Base-by-base conservation (phyloP, 2,797 vertebrate genomes). In the Gallinago nigripennis region DNA sequence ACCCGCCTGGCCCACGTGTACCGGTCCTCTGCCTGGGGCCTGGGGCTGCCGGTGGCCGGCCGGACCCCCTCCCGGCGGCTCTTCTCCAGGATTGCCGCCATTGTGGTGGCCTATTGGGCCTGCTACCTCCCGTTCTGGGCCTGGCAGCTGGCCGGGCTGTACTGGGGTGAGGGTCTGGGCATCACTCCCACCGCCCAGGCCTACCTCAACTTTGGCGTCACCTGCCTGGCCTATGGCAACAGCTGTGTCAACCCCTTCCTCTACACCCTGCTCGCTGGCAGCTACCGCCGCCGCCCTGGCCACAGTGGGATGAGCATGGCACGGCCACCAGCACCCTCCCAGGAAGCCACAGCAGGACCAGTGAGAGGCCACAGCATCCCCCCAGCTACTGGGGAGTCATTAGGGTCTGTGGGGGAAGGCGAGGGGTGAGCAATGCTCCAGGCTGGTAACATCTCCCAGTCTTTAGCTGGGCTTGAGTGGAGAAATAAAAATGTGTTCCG, bases 121-220 rank as follows among this genome's bases (percentile, higher is more conserved):
- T 99, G 99, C 84, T 99, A 99, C 89, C 91, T 99, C 58, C 99
- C 98, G 6, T 99, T 99, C 93, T 99, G 99, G 98, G 98, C 97
- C 27, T 99, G 99, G 98, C 99, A 99, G 94, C 97, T 99, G 20
- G 97, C 98, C 0, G 83, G 98, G 76, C 96, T 99, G 4, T 99
- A 99, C 83, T 95, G 97, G 19, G 94, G 95, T 0, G 97, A 98
- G 58, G 94, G 97, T 8, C 94, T 98, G 71, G 97, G 92, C 41
- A 92, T 99, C 4, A 80, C 98, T 24, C 96, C 98, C 3, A 72
- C 98, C 0, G 27, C 97, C 16, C 98, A 98, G 50, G 98, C 98
- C 16, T 99, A 99, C 53, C 96, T 99, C 41, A 99, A 99, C 88
- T 99, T 98, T 2, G 98, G 98, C 2, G 97, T 99, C 85, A 99